Evolutionary conservation across 2,113 vertebrate species (phyloP).

Genomic region (Gobiocypris rarus): DNA sequence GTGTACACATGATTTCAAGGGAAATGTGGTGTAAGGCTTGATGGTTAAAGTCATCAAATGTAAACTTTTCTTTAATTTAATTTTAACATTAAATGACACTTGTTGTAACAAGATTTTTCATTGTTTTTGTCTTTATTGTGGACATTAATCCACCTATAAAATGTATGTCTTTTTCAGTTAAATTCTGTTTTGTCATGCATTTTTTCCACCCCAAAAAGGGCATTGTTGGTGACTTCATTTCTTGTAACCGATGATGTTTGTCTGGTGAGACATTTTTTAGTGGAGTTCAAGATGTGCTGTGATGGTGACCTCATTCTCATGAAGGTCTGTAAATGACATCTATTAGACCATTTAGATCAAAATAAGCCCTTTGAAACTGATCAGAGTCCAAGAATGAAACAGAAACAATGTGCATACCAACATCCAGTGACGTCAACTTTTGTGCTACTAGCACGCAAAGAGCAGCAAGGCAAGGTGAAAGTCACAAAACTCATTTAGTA

Average conservation of each 20-base stretch:
- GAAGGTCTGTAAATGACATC: background rate
- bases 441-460: background rate
- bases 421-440: background rate
- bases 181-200: background rate
- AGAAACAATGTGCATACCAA: background rate
- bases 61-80: too few species aligned
- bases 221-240: conserved; percentile 20
- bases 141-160: too few species aligned
- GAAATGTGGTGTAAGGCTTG: too few species aligned
- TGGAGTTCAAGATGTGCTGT: conserved; percentile 13
- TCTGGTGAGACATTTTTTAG: background rate
- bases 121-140: background rate
- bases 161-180: background rate
- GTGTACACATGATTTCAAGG: too few species aligned
- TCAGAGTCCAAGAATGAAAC: background rate
- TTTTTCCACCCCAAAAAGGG: background rate
- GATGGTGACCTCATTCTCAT: background rate
- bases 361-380: background rate
- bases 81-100: too few species aligned
- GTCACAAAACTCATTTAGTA: background rate
- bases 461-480: background rate
- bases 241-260: conserved; percentile 1
- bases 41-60: too few species aligned
- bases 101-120: background rate
- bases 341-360: conserved; percentile 2